Conservation (phyloP, 2,797 vertebrate species). For the Pipistrellus kuhlii region DNA sequence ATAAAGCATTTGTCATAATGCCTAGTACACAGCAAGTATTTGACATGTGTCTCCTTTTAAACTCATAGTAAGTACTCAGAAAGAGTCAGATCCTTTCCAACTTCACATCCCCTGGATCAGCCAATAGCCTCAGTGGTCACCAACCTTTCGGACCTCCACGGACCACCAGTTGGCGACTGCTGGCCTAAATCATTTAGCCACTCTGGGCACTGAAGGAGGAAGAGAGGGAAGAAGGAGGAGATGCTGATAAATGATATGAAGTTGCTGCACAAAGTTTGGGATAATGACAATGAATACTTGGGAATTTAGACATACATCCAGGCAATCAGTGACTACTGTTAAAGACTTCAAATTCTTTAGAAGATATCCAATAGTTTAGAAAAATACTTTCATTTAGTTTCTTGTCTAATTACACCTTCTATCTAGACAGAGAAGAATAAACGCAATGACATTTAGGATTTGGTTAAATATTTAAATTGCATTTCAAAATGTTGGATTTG, state of each 20-base stretch:
- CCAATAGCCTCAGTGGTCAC: neutral
- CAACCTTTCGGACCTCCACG: neutral
- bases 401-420: slow-evolving; percentile 47
- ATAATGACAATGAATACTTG: slow-evolving; percentile 17
- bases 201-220: neutral
- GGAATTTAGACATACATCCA: neutral
- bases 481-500: slow-evolving; percentile 73
- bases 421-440: slow-evolving; percentile 51
- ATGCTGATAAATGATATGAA: neutral
- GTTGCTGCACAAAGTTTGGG: neutral
- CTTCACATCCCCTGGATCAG: neutral
- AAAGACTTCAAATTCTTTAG: slow-evolving; percentile 48
- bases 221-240: neutral
- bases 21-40: neutral
- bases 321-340: neutral
- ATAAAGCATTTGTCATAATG: neutral
- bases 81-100: neutral
- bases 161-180: neutral
- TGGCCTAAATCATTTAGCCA: neutral
- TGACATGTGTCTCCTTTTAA: slow-evolving; percentile 48
- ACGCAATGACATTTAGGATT: slow-evolving; percentile 36
- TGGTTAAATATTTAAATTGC: slow-evolving; percentile 67
- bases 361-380: slow-evolving; percentile 31
- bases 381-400: slow-evolving; percentile 44
- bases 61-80: neutral